Evolutionary conservation across 1,140 invertebrate species (phyloP), one percentile per base, ranked within the genome.

Genomic region (Drosophila kurseongensis): DNA sequence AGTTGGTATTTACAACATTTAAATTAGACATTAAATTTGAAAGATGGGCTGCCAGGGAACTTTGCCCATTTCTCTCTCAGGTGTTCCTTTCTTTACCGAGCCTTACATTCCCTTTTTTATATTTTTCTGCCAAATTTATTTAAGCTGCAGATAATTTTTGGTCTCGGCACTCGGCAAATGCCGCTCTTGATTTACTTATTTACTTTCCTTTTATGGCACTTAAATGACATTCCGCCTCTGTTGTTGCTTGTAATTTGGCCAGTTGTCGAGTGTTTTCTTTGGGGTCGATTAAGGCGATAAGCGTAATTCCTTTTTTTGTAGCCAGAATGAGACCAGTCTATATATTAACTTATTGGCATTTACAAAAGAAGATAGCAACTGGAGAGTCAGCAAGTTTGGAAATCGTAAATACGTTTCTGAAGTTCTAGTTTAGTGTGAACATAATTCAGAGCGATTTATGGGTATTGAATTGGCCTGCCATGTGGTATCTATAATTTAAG

Each of bases 1-100:
- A 50, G 73, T 41, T 88, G 72, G 65, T 89, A 88, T 89, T 89
- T 88, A 88, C 84, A 88, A 84, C 84, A 88, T 84, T 88, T 89
- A 88, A 88, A 88, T 89, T 88, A 88, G 84, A 88, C 84, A 88
- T 89, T 88, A 88, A 88, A 89, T 89, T 89, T 89, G 80, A 89
- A 80, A 84, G 84, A 88, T 88, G 84, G 80, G 80, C 84, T 88
- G 84, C 76, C 77, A 57, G 61, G 80, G 65, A 88, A 88, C 76
- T 88, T 86, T 67, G 47, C 9, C 67, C 63, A 56, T 51, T 65
- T 50, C 57, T 44, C 68, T 45, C 54, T 62, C 84, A 88, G 84
- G 83, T 89, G 75, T 55, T 66, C 47, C 35, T 38, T 67, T 67
- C 55, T 69, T 50, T 18, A 68, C 47, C 62, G 56, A 16, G 58